Conservation (phyloP, 2,797 vertebrate species). For the Rachycentron canadum region DNA sequence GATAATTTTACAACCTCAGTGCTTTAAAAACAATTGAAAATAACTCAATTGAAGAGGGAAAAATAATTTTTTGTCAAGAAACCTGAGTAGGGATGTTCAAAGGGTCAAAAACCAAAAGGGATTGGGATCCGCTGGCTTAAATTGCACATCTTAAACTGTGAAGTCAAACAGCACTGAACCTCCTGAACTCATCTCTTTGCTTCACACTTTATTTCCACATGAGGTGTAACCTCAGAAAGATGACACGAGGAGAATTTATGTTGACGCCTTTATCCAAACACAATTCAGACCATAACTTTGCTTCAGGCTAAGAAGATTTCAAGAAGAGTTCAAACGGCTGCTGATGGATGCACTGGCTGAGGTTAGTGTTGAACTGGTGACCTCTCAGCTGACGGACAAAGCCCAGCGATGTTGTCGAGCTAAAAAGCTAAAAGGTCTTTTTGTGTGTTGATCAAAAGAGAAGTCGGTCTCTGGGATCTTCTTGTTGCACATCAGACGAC, state of each 20-base stretch:
- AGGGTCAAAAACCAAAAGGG: neutral
- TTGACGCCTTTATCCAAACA: slow-evolving; percentile 29
- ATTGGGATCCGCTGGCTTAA: neutral
- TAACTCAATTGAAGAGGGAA: neutral
- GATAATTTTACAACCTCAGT: neutral
- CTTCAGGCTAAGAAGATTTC: neutral
- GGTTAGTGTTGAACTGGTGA: neutral
- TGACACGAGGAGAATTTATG: neutral
- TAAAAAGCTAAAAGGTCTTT: neutral
- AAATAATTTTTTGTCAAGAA: neutral
- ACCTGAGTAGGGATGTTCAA: neutral
- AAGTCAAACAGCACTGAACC: neutral
- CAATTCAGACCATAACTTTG: slow-evolving; percentile 5
- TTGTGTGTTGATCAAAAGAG: slow-evolving; percentile 18
- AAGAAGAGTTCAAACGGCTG: slow-evolving; percentile 15
- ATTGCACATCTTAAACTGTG: neutral
- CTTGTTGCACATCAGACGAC: slow-evolving; percentile 15
- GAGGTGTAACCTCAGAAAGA: slow-evolving; percentile 8
- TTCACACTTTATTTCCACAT: slow-evolving; percentile 7
- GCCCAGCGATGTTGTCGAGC: slow-evolving; percentile 22
- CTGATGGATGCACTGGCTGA: slow-evolving; percentile 8
- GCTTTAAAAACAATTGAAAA: neutral
- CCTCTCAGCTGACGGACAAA: neutral
- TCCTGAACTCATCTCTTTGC: neutral
- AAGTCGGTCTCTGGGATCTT: slow-evolving; percentile 20